Conservation (phyloP, 2,113 vertebrate genomes). For the Eolophus roseicapilla region DNA sequence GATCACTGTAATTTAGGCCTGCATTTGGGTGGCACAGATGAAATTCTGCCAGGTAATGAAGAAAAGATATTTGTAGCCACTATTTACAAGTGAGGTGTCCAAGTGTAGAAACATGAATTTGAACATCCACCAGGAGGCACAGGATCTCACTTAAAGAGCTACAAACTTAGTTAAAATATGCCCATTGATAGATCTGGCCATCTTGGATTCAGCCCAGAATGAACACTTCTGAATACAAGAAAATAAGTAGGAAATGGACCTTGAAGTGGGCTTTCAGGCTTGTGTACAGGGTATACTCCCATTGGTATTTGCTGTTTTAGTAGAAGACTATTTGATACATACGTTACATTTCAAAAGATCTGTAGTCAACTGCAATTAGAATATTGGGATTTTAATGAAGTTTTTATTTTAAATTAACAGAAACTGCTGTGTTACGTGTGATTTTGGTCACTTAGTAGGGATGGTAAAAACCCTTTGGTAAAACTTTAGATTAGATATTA, state of each 20-base stretch:
- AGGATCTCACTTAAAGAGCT: not conserved
- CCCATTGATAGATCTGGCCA: not conserved
- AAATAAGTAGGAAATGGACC: not conserved
- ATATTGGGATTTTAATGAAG: not conserved
- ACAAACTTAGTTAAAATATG: not conserved
- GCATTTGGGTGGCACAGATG: not conserved
- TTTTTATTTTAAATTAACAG: constrained; percentile 14
- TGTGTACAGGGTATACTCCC: not conserved
- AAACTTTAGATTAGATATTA: not conserved
- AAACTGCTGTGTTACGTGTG: not conserved
- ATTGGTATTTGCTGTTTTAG: not conserved
- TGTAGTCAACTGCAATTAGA: not conserved
- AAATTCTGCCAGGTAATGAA: not conserved
- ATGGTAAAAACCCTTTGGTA: not conserved
- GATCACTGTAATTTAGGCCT: not conserved
- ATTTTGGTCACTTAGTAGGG: not conserved
- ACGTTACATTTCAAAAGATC: not conserved
- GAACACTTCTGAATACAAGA: not conserved
- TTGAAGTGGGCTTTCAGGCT: not conserved
- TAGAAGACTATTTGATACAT: not conserved
- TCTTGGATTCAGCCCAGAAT: not conserved
- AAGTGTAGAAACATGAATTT: not conserved
- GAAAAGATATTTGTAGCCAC: not conserved
- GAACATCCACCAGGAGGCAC: not conserved
- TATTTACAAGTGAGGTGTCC: not conserved